Conservation (phyloP, 2,113 vertebrate species). For the Corythornis cristatus region DNA sequence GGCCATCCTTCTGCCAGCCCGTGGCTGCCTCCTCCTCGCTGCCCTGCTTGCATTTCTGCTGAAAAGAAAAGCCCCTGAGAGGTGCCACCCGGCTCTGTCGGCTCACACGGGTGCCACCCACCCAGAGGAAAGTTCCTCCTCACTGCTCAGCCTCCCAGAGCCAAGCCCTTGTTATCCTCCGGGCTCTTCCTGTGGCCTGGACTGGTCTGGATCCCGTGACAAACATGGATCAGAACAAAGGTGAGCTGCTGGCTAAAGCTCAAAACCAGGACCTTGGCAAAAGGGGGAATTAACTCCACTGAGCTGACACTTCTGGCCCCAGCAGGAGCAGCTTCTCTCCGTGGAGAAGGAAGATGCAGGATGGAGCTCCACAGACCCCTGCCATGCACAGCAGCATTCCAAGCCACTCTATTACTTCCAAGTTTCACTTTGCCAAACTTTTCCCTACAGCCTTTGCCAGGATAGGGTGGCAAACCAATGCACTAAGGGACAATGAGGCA, state of each 20-base stretch:
- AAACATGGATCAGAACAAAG: neutral
- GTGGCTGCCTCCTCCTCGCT: constrained; percentile 75
- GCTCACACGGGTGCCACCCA: neutral
- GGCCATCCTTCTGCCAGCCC: constrained; percentile 74
- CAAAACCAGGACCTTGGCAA: neutral
- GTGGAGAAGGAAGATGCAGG: neutral
- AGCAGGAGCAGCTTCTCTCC: neutral
- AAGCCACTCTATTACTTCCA: neutral
- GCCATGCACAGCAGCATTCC: neutral
- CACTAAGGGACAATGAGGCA: neutral
- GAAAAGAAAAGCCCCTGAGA: neutral
- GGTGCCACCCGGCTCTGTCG: neutral
- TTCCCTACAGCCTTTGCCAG: neutral
- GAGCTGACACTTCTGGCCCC: neutral
- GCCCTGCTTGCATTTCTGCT: constrained; percentile 88
- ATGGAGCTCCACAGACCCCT: too few species aligned
- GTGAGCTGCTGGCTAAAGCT: neutral
- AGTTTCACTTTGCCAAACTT: neutral
- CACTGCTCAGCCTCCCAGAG: neutral
- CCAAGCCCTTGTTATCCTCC: neutral
- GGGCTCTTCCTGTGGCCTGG: neutral
- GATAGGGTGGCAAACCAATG: neutral
- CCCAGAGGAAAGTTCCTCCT: neutral
- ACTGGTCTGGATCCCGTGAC: neutral
- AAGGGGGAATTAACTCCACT: neutral